Percentiles rank a stretch among this genome's conserved stretches.
These are phyloP conservation scores for Portevinia maculata DNA, from an alignment of 2,888 invertebrate species.

Conservation along the genomic window DNA sequence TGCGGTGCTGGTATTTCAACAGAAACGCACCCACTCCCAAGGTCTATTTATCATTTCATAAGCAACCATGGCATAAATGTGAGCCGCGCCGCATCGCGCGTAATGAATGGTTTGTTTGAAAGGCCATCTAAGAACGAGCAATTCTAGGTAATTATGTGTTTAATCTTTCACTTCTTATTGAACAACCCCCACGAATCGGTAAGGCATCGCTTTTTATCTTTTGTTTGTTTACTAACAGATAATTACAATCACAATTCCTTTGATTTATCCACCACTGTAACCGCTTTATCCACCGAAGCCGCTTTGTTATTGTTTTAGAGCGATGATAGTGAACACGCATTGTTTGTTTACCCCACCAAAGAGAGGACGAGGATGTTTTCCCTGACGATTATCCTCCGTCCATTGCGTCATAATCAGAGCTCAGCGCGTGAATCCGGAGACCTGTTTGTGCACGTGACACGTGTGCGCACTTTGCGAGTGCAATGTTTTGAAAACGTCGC, in stretches of 20 bases:
- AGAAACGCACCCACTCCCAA: constrained; percentile 66
- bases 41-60: constrained; percentile 72
- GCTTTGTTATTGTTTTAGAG: constrained; percentile 71
- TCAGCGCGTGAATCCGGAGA: constrained; percentile 39
- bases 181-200: constrained; percentile 70
- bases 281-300: constrained; percentile 53
- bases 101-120: constrained; percentile 73
- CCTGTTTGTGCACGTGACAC: constrained; percentile 57
- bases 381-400: constrained; percentile 61
- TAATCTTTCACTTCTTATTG: constrained; percentile 74
- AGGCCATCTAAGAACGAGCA: constrained; percentile 72
- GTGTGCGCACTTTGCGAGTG: constrained; percentile 71
- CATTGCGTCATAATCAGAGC: constrained; percentile 68
- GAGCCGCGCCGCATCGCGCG: constrained; percentile 57
- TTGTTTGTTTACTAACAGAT: constrained; percentile 74
- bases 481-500: constrained; percentile 74
- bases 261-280: constrained; percentile 65
- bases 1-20: constrained; percentile 29
- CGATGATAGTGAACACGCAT: constrained; percentile 53
- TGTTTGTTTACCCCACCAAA: constrained; percentile 56
- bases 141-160: constrained; percentile 75
- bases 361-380: constrained; percentile 34
- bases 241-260: constrained; percentile 74
- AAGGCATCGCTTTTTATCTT: constrained; percentile 71
- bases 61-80: constrained; percentile 51